These are phyloP conservation scores for Melanotaenia pygmaea DNA, from an alignment of 2,797 vertebrate genomes.

Conservation along the genomic window DNA sequence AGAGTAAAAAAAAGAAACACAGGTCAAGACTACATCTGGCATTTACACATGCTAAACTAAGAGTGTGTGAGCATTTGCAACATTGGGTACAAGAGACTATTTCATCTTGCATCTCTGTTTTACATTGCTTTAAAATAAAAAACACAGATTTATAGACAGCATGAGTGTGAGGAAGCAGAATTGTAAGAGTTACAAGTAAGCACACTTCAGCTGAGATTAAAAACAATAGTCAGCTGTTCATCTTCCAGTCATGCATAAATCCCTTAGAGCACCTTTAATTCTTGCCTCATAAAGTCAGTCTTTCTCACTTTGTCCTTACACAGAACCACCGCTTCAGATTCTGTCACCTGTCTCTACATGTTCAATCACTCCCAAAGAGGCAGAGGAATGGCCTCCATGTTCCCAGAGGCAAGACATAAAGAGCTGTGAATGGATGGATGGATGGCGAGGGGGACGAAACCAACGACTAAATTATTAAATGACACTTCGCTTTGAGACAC, in stretches of 20 bases:
- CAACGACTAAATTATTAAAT: slow-evolving; percentile 89
- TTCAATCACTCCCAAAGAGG: slow-evolving; percentile 71
- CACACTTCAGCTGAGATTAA: slow-evolving; percentile 1
- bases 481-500: slow-evolving; percentile 79
- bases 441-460: slow-evolving; percentile 71
- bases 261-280: slow-evolving; percentile 40
- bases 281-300: slow-evolving; percentile 48
- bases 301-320: slow-evolving; percentile 56
- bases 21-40: slow-evolving; percentile 72
- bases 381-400: slow-evolving; percentile 68
- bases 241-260: slow-evolving; percentile 58
- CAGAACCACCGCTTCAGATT: slow-evolving; percentile 49
- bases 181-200: slow-evolving; percentile 23
- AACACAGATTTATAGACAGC: slow-evolving; percentile 52
- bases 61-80: slow-evolving; percentile 46
- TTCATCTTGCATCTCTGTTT: slow-evolving; percentile 43
- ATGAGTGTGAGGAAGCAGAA: slow-evolving; percentile 36
- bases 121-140: slow-evolving; percentile 46
- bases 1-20: slow-evolving; percentile 29
- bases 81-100: slow-evolving; percentile 12
- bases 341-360: slow-evolving; percentile 76
- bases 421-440: slow-evolving; percentile 74
- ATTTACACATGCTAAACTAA: slow-evolving; percentile 47
- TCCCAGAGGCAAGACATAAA: slow-evolving; percentile 84
- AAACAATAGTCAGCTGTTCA: slow-evolving; percentile 43